Evolutionary conservation across 1,140 invertebrate genomes (phyloP), one percentile per base, ranked within the genome.

Genomic region (Drosophila kikkawai): DNA sequence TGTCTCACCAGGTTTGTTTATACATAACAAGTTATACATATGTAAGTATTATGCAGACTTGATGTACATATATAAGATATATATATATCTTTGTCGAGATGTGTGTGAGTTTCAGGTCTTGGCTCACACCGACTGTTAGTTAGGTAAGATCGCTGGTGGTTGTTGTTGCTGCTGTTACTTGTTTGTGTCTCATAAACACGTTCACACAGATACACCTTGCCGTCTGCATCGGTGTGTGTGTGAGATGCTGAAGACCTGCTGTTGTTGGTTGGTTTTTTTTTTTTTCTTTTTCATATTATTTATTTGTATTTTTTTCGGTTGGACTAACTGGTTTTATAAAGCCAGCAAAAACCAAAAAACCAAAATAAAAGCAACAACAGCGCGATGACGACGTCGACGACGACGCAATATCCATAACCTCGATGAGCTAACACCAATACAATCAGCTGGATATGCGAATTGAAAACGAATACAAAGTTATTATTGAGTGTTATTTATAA

Each of bases 391-490:
- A 68, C 79, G 64, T 75, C 83, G 71, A 87, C 83, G 65, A 81
- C 83, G 71, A 87, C 83, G 83, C 83, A 88, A 90, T 88, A 88
- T 88, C 84, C 84, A 88, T 88, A 88, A 88, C 84, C 84, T 88
- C 84, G 84, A 88, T 88, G 84, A 88, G 84, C 85, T 88, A 88
- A 88, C 84, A 90, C 84, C 77, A 80, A 88, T 85, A 88, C 82
- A 50, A 53, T 41, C 61, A 78, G 69, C 64, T 47, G 44, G 39
- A 78, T 83, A 68, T 81, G 85, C 80, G 84, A 87, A 87, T 84
- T 87, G 73, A 66, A 87, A 84, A 87, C 75, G 84, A 88, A 87
- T 84, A 87, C 80, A 88, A 83, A 83, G 76, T 88, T 88, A 84
- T 80, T 87, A 87, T 88, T 90, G 75, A 78, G 84, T 87, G 84